These are phyloP conservation scores for Eubasilissa splendida DNA, from an alignment of 2,888 invertebrate genomes.

Conservation along the genomic window DNA sequence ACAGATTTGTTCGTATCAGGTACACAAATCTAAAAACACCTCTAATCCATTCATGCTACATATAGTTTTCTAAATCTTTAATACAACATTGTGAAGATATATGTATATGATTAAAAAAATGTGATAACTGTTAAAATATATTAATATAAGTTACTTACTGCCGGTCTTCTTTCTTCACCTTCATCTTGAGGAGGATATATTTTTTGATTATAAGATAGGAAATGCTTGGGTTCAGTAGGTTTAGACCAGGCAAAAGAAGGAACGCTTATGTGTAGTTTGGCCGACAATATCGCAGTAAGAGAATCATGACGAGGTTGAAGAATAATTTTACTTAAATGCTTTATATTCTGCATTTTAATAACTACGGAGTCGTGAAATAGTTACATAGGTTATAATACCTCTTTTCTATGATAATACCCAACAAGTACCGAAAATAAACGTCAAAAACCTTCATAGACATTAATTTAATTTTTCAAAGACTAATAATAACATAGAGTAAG, in stretches of 20 bases:
- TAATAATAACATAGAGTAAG: no score
- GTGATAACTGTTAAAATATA: neutral
- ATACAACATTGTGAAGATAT: no score
- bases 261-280: slow-evolving; percentile 32
- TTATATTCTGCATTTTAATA: slow-evolving; percentile 16
- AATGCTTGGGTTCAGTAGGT: slow-evolving; percentile 70
- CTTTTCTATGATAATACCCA: no score
- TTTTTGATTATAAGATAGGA: slow-evolving; percentile 80
- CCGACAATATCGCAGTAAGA: slow-evolving; percentile 1
- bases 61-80: no score
- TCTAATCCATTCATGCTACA: no score
- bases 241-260: slow-evolving; percentile 61
- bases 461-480: no score
- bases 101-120: no score
- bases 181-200: slow-evolving; percentile 85
- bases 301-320: slow-evolving; percentile 11
- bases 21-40: no score
- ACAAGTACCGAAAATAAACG: no score
- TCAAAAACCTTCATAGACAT: no score
- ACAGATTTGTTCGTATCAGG: no score
- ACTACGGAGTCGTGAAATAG: neutral
- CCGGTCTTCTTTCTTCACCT: slow-evolving; percentile 84
- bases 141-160: slow-evolving; percentile 75
- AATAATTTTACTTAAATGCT: slow-evolving; percentile 1
- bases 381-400: no score